phyloP scores from a whole-genome alignment of 1,140 invertebrate species.

The Gerris buenoi region DNA sequence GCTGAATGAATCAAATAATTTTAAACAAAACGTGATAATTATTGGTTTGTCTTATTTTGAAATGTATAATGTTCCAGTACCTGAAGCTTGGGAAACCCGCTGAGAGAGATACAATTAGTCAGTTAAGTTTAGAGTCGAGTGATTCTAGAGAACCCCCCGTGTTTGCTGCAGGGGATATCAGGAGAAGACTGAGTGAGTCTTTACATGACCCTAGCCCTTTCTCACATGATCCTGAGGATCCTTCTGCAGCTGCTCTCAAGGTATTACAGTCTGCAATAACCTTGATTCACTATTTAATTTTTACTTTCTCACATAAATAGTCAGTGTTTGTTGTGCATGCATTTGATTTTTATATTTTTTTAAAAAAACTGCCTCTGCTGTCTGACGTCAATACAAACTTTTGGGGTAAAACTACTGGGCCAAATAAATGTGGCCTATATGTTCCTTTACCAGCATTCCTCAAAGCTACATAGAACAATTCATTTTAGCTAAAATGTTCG shows the following conservation, averaged over 20 bases:
- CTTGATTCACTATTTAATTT: no score
- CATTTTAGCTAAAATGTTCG: no score
- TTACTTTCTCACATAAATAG: no score
- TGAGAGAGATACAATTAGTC: conserved; percentile 74
- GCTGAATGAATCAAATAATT: neutral
- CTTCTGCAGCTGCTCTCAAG: conserved; percentile 93
- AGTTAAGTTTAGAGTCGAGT: conserved; percentile 76
- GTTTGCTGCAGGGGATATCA: conserved; percentile 79
- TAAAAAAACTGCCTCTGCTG: no score
- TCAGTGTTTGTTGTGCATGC: no score
- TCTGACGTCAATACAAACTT: no score
- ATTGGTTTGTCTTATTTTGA: conserved; percentile 8
- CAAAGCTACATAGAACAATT: no score
- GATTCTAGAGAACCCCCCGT: conserved; percentile 65
- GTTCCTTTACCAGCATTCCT: no score
- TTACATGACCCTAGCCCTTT: conserved; percentile 65
- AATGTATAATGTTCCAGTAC: conserved; percentile 37
- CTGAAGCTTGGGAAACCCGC: conserved; percentile 38
- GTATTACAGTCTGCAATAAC: no score
- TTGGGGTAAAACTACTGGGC: no score
- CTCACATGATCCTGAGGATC: conserved; percentile 85
- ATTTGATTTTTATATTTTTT: no score
- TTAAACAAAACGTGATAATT: neutral
- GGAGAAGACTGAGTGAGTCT: conserved; percentile 73
- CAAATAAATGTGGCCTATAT: no score